Evolutionary conservation across 2,797 vertebrate species (phyloP).

Genomic region (Melanogrammus aeglefinus): DNA sequence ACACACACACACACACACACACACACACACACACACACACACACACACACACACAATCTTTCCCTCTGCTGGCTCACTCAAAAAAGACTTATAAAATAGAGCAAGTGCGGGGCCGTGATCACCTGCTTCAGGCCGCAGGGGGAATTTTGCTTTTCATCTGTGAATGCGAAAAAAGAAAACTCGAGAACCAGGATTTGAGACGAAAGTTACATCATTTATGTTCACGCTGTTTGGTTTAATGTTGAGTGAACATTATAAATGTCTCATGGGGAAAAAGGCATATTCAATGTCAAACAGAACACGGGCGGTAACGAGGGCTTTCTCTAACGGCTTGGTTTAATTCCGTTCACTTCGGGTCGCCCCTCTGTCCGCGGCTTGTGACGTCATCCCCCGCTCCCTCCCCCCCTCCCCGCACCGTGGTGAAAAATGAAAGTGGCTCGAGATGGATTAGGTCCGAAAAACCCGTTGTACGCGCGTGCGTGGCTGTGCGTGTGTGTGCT

Average conservation of each 20-base stretch:
- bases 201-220: too few species aligned
- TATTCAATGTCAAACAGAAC: too few species aligned
- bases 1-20: neutral
- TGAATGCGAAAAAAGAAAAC: too few species aligned
- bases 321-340: too few species aligned
- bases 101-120: neutral
- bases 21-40: neutral
- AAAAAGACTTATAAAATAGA: neutral
- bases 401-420: conserved; percentile 32
- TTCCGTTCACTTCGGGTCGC: conserved; percentile 4
- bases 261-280: too few species aligned
- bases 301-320: too few species aligned
- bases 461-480: conserved; percentile 33
- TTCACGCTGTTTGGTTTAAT: too few species aligned
- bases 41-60: neutral
- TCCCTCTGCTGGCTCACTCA: neutral
- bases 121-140: neutral
- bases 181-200: too few species aligned
- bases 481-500: neutral
- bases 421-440: conserved; percentile 63
- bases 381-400: conserved; percentile 27
- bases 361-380: too few species aligned
- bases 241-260: too few species aligned
- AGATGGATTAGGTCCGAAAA: conserved; percentile 28
- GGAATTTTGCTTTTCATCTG: neutral